Percentiles rank a stretch among this genome's conserved stretches.
phyloP scores from a whole-genome alignment of 2,797 vertebrate species.

The Propithecus perrieri region DNA sequence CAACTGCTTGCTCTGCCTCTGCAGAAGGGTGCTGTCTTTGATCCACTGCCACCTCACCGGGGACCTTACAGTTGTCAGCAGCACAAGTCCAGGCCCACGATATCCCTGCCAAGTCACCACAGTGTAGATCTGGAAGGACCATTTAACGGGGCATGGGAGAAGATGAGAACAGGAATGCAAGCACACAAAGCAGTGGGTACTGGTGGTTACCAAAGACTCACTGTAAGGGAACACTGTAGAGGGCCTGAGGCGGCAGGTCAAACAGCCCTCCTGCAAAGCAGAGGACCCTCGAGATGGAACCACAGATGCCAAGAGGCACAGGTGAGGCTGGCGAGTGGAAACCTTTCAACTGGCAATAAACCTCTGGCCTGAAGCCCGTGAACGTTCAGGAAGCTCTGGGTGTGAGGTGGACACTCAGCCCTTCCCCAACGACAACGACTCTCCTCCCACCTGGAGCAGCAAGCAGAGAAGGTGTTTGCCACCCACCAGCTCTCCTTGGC shows the following conservation, averaged over 20 bases:
- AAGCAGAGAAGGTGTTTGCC: neutral
- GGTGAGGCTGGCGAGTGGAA: neutral
- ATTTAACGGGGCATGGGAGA: neutral
- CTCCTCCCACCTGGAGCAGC: neutral
- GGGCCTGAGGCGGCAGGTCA: neutral
- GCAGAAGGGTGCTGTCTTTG: neutral
- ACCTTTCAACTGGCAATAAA: neutral
- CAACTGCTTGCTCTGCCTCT: neutral
- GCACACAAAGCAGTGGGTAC: neutral
- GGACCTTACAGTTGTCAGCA: neutral
- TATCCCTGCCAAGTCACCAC: neutral
- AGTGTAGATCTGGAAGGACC: neutral
- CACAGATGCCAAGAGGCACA: neutral
- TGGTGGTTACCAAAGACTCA: neutral
- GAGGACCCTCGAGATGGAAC: neutral
- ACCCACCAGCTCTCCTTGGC: neutral
- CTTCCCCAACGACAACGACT: neutral
- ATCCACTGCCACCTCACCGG: too few species aligned
- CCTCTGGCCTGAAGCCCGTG: neutral
- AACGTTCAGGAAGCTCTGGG: neutral
- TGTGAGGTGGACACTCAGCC: neutral
- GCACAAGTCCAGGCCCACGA: neutral
- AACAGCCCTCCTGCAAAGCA: neutral
- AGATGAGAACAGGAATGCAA: rapidly evolving
- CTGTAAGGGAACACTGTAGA: neutral